Evolutionary conservation across 2,797 vertebrate species (phyloP).

Genomic region (Anguilla pacifica): DNA sequence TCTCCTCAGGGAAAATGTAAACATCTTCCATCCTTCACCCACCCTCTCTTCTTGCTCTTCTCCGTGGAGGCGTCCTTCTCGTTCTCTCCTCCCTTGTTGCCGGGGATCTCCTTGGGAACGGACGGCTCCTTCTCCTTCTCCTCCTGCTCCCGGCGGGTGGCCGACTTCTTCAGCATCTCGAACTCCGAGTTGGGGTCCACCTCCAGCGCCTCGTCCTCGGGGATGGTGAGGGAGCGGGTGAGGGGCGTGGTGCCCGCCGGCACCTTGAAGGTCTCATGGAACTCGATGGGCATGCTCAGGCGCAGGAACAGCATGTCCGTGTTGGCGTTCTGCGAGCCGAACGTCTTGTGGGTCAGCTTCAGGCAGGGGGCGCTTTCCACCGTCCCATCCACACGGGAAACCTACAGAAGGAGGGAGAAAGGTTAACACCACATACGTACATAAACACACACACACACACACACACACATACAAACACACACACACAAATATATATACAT

Average conservation of each 20-base stretch:
- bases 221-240: slow-evolving; percentile 80
- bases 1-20: background rate
- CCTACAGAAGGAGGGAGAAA: slow-evolving; percentile 57
- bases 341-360: slow-evolving; percentile 84
- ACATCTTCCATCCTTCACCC: slow-evolving; percentile 33
- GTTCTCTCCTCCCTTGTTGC: slow-evolving; percentile 79
- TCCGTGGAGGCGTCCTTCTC: slow-evolving; percentile 90
- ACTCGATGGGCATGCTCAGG: slow-evolving; percentile 90
- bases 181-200: slow-evolving; percentile 89
- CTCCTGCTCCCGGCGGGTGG: slow-evolving; percentile 80
- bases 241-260: slow-evolving; percentile 82
- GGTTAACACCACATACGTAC: background rate
- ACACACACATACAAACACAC: background rate
- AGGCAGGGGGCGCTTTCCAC: slow-evolving; percentile 89
- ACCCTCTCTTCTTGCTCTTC: slow-evolving; percentile 93
- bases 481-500: background rate
- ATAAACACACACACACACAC: background rate
- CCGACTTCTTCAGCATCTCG: slow-evolving; percentile 87
- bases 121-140: slow-evolving; percentile 80
- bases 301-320: slow-evolving; percentile 87
- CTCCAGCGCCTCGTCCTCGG: slow-evolving; percentile 82
- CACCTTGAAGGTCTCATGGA: slow-evolving; percentile 87
- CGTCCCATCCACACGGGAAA: slow-evolving; percentile 87
- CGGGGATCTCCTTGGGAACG: slow-evolving; percentile 65
- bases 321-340: slow-evolving; percentile 85